Conservation (phyloP, 2,888 invertebrate species). For the Embidobia sp. region DNA sequence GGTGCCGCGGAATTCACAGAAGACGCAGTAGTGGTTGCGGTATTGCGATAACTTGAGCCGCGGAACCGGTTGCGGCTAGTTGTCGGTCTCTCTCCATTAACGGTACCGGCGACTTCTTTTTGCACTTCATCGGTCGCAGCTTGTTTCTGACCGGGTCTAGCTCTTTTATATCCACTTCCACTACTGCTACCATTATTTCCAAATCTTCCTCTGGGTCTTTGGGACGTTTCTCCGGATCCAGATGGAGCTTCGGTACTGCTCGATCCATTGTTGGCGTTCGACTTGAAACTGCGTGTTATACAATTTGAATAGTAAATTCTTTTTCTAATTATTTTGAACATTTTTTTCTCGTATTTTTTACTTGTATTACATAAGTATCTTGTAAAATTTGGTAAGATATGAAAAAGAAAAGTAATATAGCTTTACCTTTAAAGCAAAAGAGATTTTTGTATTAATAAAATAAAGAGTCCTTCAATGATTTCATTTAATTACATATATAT, state of each 20-base stretch:
- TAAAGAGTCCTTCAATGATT: too few relatives aligned
- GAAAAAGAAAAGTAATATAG: too few relatives aligned
- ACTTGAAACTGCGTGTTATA: slow-evolving; percentile 77
- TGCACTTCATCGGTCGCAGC: slow-evolving; percentile 73
- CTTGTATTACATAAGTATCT: too few relatives aligned
- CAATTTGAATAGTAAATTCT: too few relatives aligned
- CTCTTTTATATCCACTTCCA: slow-evolving; percentile 72
- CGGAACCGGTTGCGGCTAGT: slow-evolving; percentile 73
- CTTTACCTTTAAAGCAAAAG: too few relatives aligned
- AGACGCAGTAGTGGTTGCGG: slow-evolving; percentile 68
- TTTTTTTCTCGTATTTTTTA: too few relatives aligned
- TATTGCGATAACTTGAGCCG: slow-evolving; percentile 69
- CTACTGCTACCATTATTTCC: slow-evolving; percentile 68
- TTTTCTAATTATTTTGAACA: too few relatives aligned
- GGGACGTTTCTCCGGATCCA: slow-evolving; percentile 68
- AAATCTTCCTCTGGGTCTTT: slow-evolving; percentile 74
- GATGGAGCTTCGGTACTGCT: slow-evolving; percentile 68
- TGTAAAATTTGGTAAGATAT: too few relatives aligned
- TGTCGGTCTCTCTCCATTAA: slow-evolving; percentile 72
- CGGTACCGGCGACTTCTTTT: slow-evolving; percentile 73
- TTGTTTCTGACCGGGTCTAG: slow-evolving; percentile 72
- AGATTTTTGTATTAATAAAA: too few relatives aligned
- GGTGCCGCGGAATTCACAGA: slow-evolving; percentile 59
- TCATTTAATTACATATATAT: not conserved
- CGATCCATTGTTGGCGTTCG: slow-evolving; percentile 72